Base-by-base conservation (phyloP, 2,797 vertebrate genomes). In the Alosa sapidissima region DNA sequence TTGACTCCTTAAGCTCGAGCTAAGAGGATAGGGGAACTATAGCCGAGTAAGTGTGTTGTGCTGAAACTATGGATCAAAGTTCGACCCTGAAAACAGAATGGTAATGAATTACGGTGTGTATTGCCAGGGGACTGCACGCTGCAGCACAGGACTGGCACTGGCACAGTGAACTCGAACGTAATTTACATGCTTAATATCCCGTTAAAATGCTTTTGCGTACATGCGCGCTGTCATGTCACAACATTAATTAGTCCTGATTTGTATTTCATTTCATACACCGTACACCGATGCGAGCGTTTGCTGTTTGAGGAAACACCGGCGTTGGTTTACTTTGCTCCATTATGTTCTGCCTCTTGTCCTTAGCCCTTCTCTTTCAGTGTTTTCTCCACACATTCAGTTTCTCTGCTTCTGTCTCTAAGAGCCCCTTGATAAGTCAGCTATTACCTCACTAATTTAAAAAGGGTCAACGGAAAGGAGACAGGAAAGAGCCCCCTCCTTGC, bases 231-330 rank as follows among this genome's bases (percentile, higher is more conserved):
- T 86, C 82, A 83, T 51, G 75, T 75, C 62, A 45, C 49, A 90
- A 88, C 51, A 45, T 91, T 92, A 92, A 93, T 94, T 93, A 91
- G 90, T 84, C 85, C 85, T 91, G 91, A 93, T 93, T 89, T 88
- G 90, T 91, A 93, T 94, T 87, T 90, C 55, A 85, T 94, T 94
- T 93, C 89, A 91, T 90, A 90, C 87, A 88, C 88, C 2, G 41
- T 90, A 90, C 87, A 88, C 88, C 2, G 41, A 90, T 84, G 82
- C 84, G 58, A 91, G 87, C 3, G 14, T 90, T 92, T 86, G 85
- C 89, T 88, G 85, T 84, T 86, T 86, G 90, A 84, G 87, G 91
- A 75, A 86, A 90, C 91, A 92, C 90, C 91, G 88, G 86, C 84
- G 47, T 89, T 91, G 85, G 87, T 92, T 92, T 87, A 91, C 91